A percentile compares a stretch with the other conserved stretches of the same genome.
Evolutionary conservation across 2,888 invertebrate species (phyloP).

Genomic region (Ornithoptera priamus): DNA sequence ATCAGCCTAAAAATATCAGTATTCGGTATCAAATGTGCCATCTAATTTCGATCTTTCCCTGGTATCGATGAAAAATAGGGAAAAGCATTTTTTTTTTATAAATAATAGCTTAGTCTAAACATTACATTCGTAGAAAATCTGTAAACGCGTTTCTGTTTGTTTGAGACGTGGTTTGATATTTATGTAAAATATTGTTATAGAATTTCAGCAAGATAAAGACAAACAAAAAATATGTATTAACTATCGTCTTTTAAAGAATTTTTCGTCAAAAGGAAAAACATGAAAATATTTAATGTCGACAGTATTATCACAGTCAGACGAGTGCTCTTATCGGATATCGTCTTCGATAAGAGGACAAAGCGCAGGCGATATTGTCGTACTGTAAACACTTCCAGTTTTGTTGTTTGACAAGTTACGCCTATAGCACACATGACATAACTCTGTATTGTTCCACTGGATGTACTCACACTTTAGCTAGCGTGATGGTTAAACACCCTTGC

Average conservation of each 20-base stretch:
- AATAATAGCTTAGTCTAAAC: too few relatives aligned
- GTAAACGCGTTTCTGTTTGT: too few relatives aligned
- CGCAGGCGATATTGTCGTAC: slow-evolving; percentile 15
- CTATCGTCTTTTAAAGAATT: background rate
- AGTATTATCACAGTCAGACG: slow-evolving; percentile 7
- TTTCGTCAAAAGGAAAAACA: background rate
- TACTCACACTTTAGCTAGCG: slow-evolving; percentile 7
- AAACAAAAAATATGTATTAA: too few relatives aligned
- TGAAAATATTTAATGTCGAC: slow-evolving; percentile 5
- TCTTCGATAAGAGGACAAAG: slow-evolving; percentile 26
- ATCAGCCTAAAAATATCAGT: too few relatives aligned
- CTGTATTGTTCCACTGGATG: slow-evolving; percentile 6
- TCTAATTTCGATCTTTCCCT: too few relatives aligned
- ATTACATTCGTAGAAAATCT: too few relatives aligned
- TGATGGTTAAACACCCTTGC: background rate
- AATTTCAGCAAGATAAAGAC: too few relatives aligned
- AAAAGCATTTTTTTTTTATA: too few relatives aligned
- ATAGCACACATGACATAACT: slow-evolving; percentile 9
- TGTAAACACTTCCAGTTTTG: slow-evolving; percentile 15
- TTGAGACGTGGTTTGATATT: too few relatives aligned
- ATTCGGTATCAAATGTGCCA: too few relatives aligned
- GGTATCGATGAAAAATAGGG: too few relatives aligned
- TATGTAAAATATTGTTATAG: too few relatives aligned
- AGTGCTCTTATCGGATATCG: slow-evolving; percentile 24
- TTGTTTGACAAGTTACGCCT: slow-evolving; percentile 19